Evolutionary conservation across 2,797 vertebrate species (phyloP), one percentile per base, ranked within the genome.

Genomic region (Decapterus maruadsi): DNA sequence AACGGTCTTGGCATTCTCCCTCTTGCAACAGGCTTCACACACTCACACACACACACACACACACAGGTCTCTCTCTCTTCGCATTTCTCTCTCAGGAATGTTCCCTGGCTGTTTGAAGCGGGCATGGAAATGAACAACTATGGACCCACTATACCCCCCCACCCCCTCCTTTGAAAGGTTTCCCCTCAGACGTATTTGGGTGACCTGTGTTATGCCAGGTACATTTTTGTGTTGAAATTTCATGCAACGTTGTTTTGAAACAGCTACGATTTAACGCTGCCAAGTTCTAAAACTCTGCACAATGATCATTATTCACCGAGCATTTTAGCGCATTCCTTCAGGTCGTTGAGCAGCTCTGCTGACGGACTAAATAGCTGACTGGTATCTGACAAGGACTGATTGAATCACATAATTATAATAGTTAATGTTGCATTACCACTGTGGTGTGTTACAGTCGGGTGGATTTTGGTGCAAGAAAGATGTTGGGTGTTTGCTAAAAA

Each of bases 1-100:
- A 87, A 80, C 62, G 8, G 78, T 78, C 77, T 78, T 75, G 36
- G 73, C 75, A 78, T 74, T 83, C 73, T 70, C 51, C 65, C 66
- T 75, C 70, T 43, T 50, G 51, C 66, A 74, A 66, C 11, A 8
- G 57, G 61, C 46, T 63, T 67, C 77, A 79, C 71, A 26, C 26
- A 26, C 26, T 1, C 26, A 26, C 26, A 26, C 26, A 26, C 26
- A 26, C 26, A 26, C 26, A 26, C 26, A 26, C 26, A 26, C 26
- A 26, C 26, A 71, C 67, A 75, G 72, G 57, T 78, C 16, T 57
- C 9, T 65, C 60, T 48, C 62, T 68, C 69, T 78, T 65, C 56
- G 64, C 40, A 66, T 74, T 60, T 62, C 26, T 64, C 55, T 55
- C 60, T 69, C 68, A 77, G 62, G 56, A 77, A 85, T 58, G 68